Conservation (phyloP, 2,113 vertebrate species). For the Oceanites oceanicus region DNA sequence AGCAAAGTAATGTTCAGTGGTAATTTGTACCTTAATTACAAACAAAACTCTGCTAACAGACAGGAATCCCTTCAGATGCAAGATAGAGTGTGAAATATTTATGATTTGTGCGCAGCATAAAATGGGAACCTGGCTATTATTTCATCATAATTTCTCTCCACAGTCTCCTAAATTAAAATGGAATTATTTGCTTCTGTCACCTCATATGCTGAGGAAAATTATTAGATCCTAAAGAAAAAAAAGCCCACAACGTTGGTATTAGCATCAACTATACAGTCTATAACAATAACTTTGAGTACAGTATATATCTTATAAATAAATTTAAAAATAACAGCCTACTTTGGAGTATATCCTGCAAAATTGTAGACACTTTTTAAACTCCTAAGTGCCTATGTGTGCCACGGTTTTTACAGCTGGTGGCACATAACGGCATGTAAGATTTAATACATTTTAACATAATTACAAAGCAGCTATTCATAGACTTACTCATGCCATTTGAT, state of each 20-base stretch:
- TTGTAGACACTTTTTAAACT: not conserved
- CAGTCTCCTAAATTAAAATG: conserved; percentile 31
- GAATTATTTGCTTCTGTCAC: conserved; percentile 25
- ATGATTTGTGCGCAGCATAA: not conserved
- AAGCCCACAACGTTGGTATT: not conserved
- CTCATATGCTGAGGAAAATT: not conserved
- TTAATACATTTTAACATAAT: not conserved
- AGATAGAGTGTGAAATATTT: conserved; percentile 38
- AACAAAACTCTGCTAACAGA: conserved; percentile 20
- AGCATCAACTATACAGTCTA: not conserved
- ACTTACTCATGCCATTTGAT: not conserved
- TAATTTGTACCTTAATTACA: conserved; percentile 40
- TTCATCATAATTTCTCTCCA: not conserved
- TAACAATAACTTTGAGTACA: not conserved
- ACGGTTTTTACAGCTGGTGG: not conserved
- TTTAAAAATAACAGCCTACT: not conserved
- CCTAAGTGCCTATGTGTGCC: not conserved
- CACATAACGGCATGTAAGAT: not conserved
- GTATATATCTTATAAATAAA: not conserved
- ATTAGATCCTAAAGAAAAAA: not conserved
- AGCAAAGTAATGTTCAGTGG: not conserved
- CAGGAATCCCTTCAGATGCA: not conserved
- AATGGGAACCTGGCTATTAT: not conserved
- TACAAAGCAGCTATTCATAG: not conserved
- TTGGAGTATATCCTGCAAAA: not conserved